These are phyloP conservation scores for Drosophila pruinosa DNA, from an alignment of 1,140 invertebrate genomes.

Conservation along the genomic window DNA sequence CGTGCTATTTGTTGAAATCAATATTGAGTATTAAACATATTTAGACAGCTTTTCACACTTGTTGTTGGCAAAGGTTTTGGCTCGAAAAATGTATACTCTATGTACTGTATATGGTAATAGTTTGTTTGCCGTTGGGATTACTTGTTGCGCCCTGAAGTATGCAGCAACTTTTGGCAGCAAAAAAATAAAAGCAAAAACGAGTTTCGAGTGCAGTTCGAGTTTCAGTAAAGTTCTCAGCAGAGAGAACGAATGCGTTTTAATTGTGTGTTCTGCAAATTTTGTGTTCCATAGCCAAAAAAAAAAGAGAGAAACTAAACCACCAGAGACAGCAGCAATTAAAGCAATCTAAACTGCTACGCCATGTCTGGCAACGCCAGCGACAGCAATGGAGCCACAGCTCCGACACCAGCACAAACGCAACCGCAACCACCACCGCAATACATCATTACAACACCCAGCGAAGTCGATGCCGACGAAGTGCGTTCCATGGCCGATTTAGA, in stretches of 20 bases:
- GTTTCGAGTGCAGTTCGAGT: conserved; percentile 14
- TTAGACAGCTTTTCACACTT: too few relatives aligned
- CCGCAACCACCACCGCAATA: conserved; percentile 69
- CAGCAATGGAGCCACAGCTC: conserved; percentile 17
- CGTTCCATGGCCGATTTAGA: conserved; percentile 67
- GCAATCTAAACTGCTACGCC: conserved; percentile 13
- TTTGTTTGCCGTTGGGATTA: not conserved
- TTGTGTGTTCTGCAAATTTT: conserved; percentile 7
- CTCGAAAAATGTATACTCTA: too few relatives aligned
- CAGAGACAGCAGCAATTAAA: not conserved
- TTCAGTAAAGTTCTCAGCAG: conserved; percentile 3
- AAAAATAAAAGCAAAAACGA: not conserved
- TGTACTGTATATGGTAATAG: too few relatives aligned
- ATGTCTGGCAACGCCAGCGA: conserved; percentile 33
- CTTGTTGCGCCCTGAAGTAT: not conserved
- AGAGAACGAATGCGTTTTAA: not conserved
- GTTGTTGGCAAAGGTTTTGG: too few relatives aligned
- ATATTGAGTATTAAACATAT: too few relatives aligned
- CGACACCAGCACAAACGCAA: not conserved
- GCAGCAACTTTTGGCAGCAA: not conserved
- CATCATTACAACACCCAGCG: conserved; percentile 80
- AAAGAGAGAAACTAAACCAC: not conserved
- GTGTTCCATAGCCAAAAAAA: conserved; percentile 9
- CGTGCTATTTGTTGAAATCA: too few relatives aligned
- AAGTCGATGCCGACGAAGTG: conserved; percentile 74